Evolutionary conservation across 2,797 vertebrate genomes (phyloP), one percentile per base, ranked within the genome.

Genomic region (Centropyge bicolor): DNA sequence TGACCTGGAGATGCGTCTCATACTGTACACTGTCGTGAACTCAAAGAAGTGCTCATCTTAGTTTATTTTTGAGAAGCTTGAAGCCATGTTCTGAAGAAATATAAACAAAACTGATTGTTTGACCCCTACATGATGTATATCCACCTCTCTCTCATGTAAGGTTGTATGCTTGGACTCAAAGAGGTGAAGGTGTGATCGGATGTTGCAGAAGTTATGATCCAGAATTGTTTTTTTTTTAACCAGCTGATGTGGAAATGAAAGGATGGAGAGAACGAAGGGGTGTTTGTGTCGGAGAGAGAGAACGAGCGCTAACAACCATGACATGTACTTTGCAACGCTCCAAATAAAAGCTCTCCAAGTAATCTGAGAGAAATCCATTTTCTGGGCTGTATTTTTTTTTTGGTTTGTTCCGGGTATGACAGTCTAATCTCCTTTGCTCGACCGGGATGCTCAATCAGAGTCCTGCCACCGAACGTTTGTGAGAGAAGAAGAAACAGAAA

Each of bases 331-430:
- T 92, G 87, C 81, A 89, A 87, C 2, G 76, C 88, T 93, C 82
- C 84, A 87, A 94, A 94, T 94, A 94, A 94, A 93, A 91, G 78
- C 86, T 89, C 87, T 89, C 74, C 76, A 80, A 70, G 77, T 93
- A 91, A 92, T 90, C 86, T 80, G 81, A 90, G 79, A 86, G 82
- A 92, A 92, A 91, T 89, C 74, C 70, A 31, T 85, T 88, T 86
- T 91, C 83, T 86, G 70, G 75, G 81, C 67, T 82, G 45, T 40
- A 77, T 48, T 68, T 73, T 86, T 73, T 86, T 31, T 80, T 86
- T 80, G 45, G 68, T 68, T 81, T 82, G 76, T 86, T 83, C 70
- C 60, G 63, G 22, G 62, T 78, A 52, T 48, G 70, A 64, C 4
- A 3, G 51, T 82, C 60, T 89, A 85, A 91, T 89, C 88, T 78